These are phyloP conservation scores for Bathynomus jamesi DNA, from an alignment of 1,140 invertebrate species.

Conservation along the genomic window DNA sequence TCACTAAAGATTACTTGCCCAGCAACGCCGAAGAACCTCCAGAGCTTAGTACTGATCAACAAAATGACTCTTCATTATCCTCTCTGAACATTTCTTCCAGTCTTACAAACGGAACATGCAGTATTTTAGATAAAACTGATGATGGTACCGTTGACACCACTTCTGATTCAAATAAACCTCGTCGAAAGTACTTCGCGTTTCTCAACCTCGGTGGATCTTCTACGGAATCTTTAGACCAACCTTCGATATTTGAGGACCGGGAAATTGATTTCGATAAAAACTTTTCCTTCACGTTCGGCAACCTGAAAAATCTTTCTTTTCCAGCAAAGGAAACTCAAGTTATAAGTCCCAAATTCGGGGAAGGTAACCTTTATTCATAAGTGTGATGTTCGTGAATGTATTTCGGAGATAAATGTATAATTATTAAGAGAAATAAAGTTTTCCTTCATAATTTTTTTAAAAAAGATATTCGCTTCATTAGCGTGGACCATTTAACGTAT, in stretches of 20 bases:
- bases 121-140: neutral
- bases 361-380: too few species aligned
- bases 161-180: neutral
- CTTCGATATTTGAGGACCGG: neutral
- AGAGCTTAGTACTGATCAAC: neutral
- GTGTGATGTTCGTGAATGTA: too few species aligned
- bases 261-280: neutral
- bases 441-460: too few species aligned
- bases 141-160: neutral
- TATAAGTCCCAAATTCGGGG: neutral
- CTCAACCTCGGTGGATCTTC: neutral
- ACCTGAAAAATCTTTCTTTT: neutral
- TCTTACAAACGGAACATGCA: neutral
- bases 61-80: neutral
- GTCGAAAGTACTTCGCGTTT: neutral
- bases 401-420: too few species aligned
- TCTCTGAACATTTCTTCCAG: neutral
- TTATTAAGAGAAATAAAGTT: too few species aligned
- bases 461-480: too few species aligned
- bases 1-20: constrained; percentile 36
- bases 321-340: neutral
- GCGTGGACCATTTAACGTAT: too few species aligned
- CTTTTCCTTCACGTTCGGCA: neutral
- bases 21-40: neutral
- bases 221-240: neutral